Conservation (phyloP, 2,888 invertebrate species). For the Cenopis cana region DNA sequence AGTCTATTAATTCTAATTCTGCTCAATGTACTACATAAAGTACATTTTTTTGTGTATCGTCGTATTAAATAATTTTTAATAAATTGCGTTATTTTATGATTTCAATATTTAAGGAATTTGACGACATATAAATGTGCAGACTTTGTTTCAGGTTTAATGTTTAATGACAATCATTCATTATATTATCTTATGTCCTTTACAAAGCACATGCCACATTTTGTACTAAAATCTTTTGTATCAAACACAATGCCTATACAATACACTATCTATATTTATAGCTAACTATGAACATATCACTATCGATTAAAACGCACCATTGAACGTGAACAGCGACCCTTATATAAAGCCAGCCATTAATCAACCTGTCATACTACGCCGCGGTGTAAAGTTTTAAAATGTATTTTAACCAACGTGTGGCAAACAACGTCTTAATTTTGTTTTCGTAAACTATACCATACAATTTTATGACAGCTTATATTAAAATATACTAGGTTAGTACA, state of each 20-base stretch:
- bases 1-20: not conserved
- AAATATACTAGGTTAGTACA: not conserved
- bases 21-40: not conserved
- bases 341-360: conserved; percentile 56
- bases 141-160: too few species aligned
- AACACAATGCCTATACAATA: conserved; percentile 1
- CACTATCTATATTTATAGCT: not conserved
- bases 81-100: too few species aligned
- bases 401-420: conserved; percentile 9
- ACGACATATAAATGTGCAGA: too few species aligned
- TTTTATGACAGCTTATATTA: not conserved
- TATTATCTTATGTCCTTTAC: not conserved
- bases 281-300: conserved; percentile 15
- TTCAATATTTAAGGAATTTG: too few species aligned
- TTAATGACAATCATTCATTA: not conserved
- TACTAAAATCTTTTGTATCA: not conserved
- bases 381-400: conserved; percentile 50
- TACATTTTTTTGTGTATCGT: too few species aligned
- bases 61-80: too few species aligned
- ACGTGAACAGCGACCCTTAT: conserved; percentile 44
- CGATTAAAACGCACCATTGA: conserved; percentile 30
- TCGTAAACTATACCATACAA: not conserved
- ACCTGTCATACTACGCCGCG: conserved; percentile 49
- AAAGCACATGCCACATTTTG: not conserved
- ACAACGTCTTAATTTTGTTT: conserved; percentile 23